Base-by-base conservation (phyloP, 2,888 invertebrate species). In the Micropterix aruncella region DNA sequence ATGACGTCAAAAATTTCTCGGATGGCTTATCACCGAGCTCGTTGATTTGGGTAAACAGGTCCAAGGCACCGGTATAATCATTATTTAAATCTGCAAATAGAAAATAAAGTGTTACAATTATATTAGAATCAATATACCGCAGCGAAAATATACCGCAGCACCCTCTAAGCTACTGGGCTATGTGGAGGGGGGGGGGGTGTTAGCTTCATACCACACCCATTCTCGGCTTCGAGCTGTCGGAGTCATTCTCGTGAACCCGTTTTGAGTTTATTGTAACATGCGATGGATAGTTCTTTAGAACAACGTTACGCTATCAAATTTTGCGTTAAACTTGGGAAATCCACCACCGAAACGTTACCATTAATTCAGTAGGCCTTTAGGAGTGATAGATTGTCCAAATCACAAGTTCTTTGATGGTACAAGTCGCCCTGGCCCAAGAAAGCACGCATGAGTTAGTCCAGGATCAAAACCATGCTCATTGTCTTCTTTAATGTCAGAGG, bases 21-120 rank as follows among this genome's bases (percentile, higher is more conserved):
- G 66, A 62, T 0, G 73, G 66, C 1, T 54, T 54, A 12, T 66
- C 49, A 47, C 71, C 63, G 0, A 54, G 53, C 16, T 73, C 71
- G 51, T 70, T 66, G 61, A 75, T 65, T 47, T 60, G 58, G 19
- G 57, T 57, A 66, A 70, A 74, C 3, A 75, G 60, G 0, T 56
- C 52, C 2, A 71, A 18, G 0, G 73, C 75, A 19, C 59, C 60
- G 18, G 59, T 52, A 49, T 55, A 62, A 49, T 74, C 64, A 51
- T 73, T 69, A 3, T 67, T 65, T 4, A 66, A 63, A 57, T 69
- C 75, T 75, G 56, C 18, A 62, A 61, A 49, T 49, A 45, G 15
- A 49, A 37, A 44, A n/a, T n/a, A n/a, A n/a, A n/a, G n/a, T n/a
- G n/a, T n/a, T n/a, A n/a, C n/a, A n/a, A n/a, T n/a, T n/a, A n/a